Evolutionary conservation across 1,140 invertebrate species (phyloP).

Genomic region (Drosophila takahashii): DNA sequence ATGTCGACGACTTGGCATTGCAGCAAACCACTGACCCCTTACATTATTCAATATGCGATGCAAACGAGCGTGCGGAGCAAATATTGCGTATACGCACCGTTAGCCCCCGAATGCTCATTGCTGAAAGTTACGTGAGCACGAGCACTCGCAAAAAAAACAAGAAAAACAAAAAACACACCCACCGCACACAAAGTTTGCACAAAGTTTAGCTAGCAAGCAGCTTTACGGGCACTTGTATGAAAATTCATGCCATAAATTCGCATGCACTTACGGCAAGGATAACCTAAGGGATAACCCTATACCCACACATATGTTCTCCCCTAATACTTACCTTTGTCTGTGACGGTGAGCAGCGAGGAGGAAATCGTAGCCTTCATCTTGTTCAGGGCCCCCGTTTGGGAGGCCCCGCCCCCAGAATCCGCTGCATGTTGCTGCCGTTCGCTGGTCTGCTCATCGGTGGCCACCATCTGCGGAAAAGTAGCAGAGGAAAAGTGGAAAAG

Average conservation of each 20-base stretch:
- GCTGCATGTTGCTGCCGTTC: constrained; percentile 86
- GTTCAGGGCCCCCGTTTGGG: constrained; percentile 88
- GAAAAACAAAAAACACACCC: too few relatives aligned
- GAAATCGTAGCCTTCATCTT: constrained; percentile 92
- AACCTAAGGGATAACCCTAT: constrained; percentile 7
- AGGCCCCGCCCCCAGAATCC: constrained; percentile 84
- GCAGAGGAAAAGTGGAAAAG: background rate
- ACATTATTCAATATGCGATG: constrained; percentile 68
- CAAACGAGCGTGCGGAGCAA: constrained; percentile 35
- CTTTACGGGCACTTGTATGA: constrained; percentile 69
- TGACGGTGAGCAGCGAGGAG: constrained; percentile 91
- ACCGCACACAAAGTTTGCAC: constrained; percentile 48
- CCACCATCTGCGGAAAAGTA: constrained; percentile 88
- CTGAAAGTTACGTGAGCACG: constrained; percentile 41
- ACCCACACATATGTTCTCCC: background rate
- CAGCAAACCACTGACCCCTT: constrained; percentile 34
- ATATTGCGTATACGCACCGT: constrained; percentile 71
- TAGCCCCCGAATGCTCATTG: constrained; percentile 53
- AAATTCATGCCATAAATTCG: constrained; percentile 77
- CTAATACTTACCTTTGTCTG: constrained; percentile 89
- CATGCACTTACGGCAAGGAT: constrained; percentile 57
- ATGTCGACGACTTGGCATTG: constrained; percentile 59
- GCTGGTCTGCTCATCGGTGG: constrained; percentile 88
- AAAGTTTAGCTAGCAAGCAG: constrained; percentile 60
- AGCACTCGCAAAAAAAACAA: background rate